phyloP scores from a whole-genome alignment of 2,797 vertebrate species.

The Acanthornis magna region DNA sequence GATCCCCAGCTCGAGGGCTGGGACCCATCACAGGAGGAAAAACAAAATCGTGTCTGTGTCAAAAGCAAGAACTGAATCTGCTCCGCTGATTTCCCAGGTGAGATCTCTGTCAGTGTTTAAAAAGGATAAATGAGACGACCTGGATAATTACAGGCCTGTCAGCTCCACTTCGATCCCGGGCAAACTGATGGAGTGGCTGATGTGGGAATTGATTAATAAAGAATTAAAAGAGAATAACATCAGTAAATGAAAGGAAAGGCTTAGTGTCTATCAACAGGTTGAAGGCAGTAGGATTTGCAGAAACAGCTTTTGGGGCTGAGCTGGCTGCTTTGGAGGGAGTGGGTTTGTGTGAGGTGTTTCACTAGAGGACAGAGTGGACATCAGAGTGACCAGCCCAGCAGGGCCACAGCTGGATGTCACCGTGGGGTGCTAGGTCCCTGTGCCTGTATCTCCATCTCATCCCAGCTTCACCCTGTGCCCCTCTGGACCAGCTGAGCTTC shows the following conservation, averaged over 20 bases:
- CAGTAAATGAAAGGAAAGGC: not conserved
- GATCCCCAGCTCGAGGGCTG: not conserved
- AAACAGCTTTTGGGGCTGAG: not conserved
- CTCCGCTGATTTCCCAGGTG: conserved; percentile 12
- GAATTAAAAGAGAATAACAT: conserved; percentile 36
- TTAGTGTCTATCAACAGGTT: not conserved
- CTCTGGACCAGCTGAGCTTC: not conserved
- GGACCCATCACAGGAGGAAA: not conserved
- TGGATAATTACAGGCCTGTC: conserved; percentile 52
- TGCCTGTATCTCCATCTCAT: not conserved
- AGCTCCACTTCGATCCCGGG: not conserved
- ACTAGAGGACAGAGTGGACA: not conserved
- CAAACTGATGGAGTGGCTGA: conserved; percentile 27
- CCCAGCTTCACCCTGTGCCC: not conserved
- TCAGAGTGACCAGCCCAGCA: not conserved
- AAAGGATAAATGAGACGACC: conserved; percentile 45
- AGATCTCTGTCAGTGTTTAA: not conserved
- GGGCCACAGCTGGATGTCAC: not conserved
- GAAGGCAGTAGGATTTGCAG: not conserved
- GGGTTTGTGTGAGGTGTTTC: not conserved
- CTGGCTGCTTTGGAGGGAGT: not conserved
- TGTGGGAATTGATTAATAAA: conserved; percentile 34
- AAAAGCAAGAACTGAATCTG: not conserved
- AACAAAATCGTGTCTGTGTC: not conserved
- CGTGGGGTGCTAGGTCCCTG: fast-evolving